Evolutionary conservation across 2,113 vertebrate species (phyloP), one percentile per base, ranked within the genome.

Genomic region (Cebidichthys violaceus): DNA sequence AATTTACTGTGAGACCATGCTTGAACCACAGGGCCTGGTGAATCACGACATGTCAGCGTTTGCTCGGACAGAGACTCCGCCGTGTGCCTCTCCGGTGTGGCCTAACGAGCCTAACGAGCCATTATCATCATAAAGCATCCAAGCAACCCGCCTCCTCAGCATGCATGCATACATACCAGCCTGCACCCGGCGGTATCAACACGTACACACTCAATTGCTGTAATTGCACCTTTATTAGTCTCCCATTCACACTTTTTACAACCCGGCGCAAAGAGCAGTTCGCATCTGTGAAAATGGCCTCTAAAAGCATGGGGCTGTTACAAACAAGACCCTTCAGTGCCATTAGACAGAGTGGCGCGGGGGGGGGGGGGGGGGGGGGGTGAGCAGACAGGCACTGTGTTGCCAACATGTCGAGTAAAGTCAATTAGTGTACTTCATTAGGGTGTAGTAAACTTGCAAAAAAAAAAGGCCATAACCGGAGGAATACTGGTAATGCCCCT

Each of bases 161-260:
- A 29, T n/a, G 31, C 71, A 79, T 33, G 60, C 77, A 79, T 61
- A 29, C 4, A 62, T 45, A 70, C 65, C 64, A 43, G 29, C 43
- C 37, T 71, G 69, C 71, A 9, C 50, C 50, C 27, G 24, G 72
- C 29, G 9, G 68, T 14, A 62, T 70, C 66, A 41, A 39, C 83
- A 54, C 74, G 37, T n/a, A 60, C 43, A 43, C 69, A 75, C 79
- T 59, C 73, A 64, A 82, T 86, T 66, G 77, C 84, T 77, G 79
- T 94, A 92, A 94, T 93, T 94, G 86, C 78, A 88, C 75, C 75
- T 94, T 93, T 93, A 94, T 94, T 94, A 92, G 90, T 77, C 86
- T 85, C 89, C 91, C 85, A 92, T 93, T 94, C 87, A 93, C 89
- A 91, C 82, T 80, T 91, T 93, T 90, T 91, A 94, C 87, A 88